These are phyloP conservation scores for Nomia melanderi DNA, from an alignment of 1,140 invertebrate species.

Conservation along the genomic window DNA sequence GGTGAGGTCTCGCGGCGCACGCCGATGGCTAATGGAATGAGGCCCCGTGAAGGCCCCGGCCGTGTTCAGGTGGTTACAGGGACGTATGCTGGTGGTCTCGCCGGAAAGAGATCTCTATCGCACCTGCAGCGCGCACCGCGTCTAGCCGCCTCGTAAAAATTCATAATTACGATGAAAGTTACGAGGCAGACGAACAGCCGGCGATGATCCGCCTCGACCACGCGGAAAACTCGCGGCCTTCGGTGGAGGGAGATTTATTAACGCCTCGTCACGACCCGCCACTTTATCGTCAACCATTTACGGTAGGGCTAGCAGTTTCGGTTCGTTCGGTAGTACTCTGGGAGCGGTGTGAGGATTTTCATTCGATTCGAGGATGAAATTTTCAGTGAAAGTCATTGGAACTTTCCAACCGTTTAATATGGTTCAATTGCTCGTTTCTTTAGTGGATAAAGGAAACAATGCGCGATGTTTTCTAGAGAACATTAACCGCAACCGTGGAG, in stretches of 20 bases:
- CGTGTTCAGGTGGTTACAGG: slow-evolving; percentile 53
- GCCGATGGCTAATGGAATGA: slow-evolving; percentile 69
- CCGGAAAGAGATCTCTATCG: slow-evolving; percentile 75
- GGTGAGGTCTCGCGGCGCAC: slow-evolving; percentile 60
- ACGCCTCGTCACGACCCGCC: slow-evolving; percentile 64
- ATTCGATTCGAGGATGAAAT: too few relatives aligned
- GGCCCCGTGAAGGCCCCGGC: slow-evolving; percentile 40
- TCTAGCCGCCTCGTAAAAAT: slow-evolving; percentile 72
- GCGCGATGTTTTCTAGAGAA: too few relatives aligned
- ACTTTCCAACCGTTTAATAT: too few relatives aligned
- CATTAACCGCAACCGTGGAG: too few relatives aligned
- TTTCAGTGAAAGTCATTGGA: too few relatives aligned
- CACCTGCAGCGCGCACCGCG: slow-evolving; percentile 65
- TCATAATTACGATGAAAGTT: slow-evolving; percentile 74
- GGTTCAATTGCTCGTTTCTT: too few relatives aligned
- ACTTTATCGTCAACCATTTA: slow-evolving; percentile 66
- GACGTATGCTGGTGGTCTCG: slow-evolving; percentile 67
- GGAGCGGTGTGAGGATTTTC: too few relatives aligned
- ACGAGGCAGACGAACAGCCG: slow-evolving; percentile 44
- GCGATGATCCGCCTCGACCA: slow-evolving; percentile 49
- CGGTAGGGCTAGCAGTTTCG: too few relatives aligned
- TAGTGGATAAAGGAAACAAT: too few relatives aligned
- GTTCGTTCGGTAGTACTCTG: too few relatives aligned
- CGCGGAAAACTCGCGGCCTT: slow-evolving; percentile 19
- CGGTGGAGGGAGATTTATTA: slow-evolving; percentile 50